phyloP scores from a whole-genome alignment of 2,888 invertebrate genomes.

The Microctonus hyperodae region DNA sequence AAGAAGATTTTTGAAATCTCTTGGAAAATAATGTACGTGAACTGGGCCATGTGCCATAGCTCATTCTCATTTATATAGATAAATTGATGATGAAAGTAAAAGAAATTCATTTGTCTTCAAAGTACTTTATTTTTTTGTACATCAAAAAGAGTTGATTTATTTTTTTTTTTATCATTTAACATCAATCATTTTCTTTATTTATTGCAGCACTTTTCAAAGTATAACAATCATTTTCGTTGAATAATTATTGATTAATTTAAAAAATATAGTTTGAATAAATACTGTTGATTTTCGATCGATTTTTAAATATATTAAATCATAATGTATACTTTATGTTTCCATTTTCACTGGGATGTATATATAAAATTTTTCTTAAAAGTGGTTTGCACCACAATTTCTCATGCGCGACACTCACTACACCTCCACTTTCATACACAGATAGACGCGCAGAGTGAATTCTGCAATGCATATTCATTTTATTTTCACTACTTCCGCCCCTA shows the following conservation, averaged over 20 bases:
- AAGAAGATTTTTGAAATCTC: neutral
- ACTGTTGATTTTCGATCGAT: too few relatives aligned
- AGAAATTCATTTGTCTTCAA: too few relatives aligned
- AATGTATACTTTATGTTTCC: constrained; percentile 5
- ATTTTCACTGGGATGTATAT: constrained; percentile 12
- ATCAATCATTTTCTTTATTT: too few relatives aligned
- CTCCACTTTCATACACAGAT: neutral
- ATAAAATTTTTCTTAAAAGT: constrained; percentile 24
- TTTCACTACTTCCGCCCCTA: constrained; percentile 31
- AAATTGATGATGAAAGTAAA: neutral
- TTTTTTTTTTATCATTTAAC: too few relatives aligned
- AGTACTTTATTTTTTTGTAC: too few relatives aligned
- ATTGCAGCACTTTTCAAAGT: too few relatives aligned
- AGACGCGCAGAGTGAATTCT: neutral
- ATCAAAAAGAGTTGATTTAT: too few relatives aligned
- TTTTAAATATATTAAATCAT: too few relatives aligned
- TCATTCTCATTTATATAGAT: constrained; percentile 22
- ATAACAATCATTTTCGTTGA: too few relatives aligned
- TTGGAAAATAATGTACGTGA: neutral
- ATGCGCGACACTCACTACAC: neutral
- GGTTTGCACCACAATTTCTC: neutral
- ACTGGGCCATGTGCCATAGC: constrained; percentile 33
- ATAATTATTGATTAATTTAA: too few relatives aligned
- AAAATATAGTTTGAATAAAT: too few relatives aligned
- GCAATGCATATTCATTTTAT: constrained; percentile 54